Percentiles rank a stretch among this genome's conserved stretches.
Conservation (phyloP, 2,113 vertebrate genomes). For the Ia io region DNA sequence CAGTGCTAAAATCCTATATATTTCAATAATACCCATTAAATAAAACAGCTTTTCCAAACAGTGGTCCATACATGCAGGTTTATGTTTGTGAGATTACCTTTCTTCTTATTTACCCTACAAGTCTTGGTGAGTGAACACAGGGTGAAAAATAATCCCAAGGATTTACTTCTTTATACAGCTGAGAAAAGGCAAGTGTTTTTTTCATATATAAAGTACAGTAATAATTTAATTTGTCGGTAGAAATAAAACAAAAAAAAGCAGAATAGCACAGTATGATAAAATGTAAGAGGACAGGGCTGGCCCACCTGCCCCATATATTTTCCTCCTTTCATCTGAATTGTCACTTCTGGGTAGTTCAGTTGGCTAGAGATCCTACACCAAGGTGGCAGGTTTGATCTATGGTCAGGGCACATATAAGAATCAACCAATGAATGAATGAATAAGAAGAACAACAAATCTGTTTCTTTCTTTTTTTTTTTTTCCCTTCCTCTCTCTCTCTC, state of each 20-base stretch:
- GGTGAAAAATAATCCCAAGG: neutral
- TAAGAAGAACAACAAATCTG: no score
- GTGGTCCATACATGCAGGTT: neutral
- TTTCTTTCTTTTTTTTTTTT: no score
- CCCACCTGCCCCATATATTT: neutral
- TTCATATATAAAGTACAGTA: neutral
- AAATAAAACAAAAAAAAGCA: neutral
- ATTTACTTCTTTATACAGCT: neutral
- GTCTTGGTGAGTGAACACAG: neutral
- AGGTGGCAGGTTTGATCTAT: no score
- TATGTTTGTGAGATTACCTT: neutral
- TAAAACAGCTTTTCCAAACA: neutral
- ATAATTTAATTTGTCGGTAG: neutral
- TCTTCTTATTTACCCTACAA: neutral
- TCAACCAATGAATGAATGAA: no score
- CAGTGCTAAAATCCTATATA: neutral
- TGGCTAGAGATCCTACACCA: no score
- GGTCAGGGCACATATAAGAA: no score
- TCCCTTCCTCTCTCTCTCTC: no score
- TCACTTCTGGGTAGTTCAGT: neutral
- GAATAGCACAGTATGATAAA: neutral
- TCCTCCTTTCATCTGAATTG: neutral
- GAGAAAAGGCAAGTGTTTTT: neutral
- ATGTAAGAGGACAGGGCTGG: neutral
- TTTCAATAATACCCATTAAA: neutral